Base-by-base conservation (phyloP, 2,888 invertebrate species). In the Pseudococcus jackbeardsleyi region DNA sequence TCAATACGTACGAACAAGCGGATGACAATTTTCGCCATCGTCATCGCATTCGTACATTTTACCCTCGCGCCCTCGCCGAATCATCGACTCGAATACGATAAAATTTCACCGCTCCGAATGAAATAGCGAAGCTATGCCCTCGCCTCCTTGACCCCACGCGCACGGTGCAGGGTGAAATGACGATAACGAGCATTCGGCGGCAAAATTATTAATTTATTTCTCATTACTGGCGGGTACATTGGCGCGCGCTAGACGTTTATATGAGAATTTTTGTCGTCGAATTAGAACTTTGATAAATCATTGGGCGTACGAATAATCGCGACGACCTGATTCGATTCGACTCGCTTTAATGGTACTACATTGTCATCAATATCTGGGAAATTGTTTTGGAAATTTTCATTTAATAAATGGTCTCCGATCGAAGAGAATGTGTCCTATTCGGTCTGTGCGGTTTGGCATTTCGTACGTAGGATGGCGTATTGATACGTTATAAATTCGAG, bases 151-250 rank as follows among this genome's bases (percentile, higher is more conserved):
- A 46, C 46, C 46, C 46, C 17, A 12, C 3, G 26, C 26, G 26
- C 26, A 33, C 26, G 26, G 17, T 12, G 12, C 17, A 50, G 50
- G 50, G 50, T 50, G 50, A 50, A 50, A 15, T 50, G 50, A 17
- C 50, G 50, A 50, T 50, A 64, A 64, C 64, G 64, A 64, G 22
- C 64, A 22, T 22, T 64, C 64, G 64, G 22, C 19, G 64, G 64
- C 64, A 19, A 64, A 64, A 64, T 64, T 64, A 64, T 64, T 64
- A 64, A 64, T 64, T 64, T 64, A 64, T 64, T 64, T 64, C 64
- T 64, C 64, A 64, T 64, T 64, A 64, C 19, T 22, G 22, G 22
- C 50, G 50, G 5, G 12, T 17, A 17, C 22, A 64, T 8, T 22
- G 22, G 22, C 50, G 50, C 50, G 50, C 50, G 50, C 50, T 50